Evolutionary conservation across 2,113 vertebrate species (phyloP), one percentile per base, ranked within the genome.

Genomic region (Triplophysa tibetana): DNA sequence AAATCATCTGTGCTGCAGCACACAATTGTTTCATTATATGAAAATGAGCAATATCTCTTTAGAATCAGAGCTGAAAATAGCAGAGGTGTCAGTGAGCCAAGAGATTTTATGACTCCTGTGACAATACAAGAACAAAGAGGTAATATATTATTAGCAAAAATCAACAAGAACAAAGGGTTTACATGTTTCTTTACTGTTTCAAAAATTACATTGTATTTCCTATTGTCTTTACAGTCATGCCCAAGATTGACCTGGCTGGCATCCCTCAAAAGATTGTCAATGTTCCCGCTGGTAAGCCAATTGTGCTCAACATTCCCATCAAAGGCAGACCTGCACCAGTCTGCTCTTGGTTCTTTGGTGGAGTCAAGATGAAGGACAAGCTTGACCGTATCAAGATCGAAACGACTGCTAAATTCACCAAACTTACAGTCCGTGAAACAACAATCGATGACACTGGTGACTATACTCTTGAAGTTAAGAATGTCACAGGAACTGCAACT

Each of bases 41-140:
- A 98, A 90, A 95, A 95, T 1, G 97, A 99, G 91, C 93, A 98
- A 82, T 98, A 98, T 86, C 90, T 98, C 80, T 98, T 99, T 90
- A 95, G 98, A 88, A 89, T 99, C 72, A 92, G 94, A 88, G 97
- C 97, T 70, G 94, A 94, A 84, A 99, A 99, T 88, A 95, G 95
- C 90, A 96, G 98, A 83, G 98, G 98, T 0, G 45, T 95, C 52
- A 96, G 97, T 2, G 97, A 99, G 84, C 89, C 97, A 75, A 95
- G 96, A 89, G 98, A 99, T 87, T 94, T 90, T 5, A 89, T 96
- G 84, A 95, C 95, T 75, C 93, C 96, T 23, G 91, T 98, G 45
- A 95, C 92, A 11, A 94, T 99, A 83, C 94, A 95, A 88, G 98
- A 99, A 41, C 94, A 92, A 81, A 96, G 92, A 92, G 94, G 98